phyloP scores from a whole-genome alignment of 2,113 vertebrate genomes.

The Xenopus borealis region DNA sequence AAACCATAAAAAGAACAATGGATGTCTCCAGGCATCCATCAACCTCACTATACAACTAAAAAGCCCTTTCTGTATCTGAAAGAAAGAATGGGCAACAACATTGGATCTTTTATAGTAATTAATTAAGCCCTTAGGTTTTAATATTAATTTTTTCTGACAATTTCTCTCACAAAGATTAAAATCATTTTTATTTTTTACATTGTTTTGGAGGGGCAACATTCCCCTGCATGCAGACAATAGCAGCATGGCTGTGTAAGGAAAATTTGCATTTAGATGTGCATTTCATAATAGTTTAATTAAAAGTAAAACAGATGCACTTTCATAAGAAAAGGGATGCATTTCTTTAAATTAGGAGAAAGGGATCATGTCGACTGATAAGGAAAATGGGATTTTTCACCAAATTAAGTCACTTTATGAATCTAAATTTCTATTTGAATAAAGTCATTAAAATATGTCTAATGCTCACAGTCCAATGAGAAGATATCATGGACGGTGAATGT shows the following conservation, averaged over 20 bases:
- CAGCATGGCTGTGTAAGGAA: neutral
- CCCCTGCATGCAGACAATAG: neutral
- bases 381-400: constrained; percentile 36
- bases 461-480: constrained; percentile 50
- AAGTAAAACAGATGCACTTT: constrained; percentile 18
- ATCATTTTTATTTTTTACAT: neutral
- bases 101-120: constrained; percentile 33
- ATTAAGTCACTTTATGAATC: constrained; percentile 36
- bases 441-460: constrained; percentile 56
- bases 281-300: constrained; percentile 43
- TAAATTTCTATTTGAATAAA: constrained; percentile 45
- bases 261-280: constrained; percentile 39
- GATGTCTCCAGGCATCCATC: constrained; percentile 25
- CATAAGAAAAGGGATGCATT: constrained; percentile 22
- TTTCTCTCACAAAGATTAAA: constrained; percentile 30
- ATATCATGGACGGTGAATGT: constrained; percentile 43
- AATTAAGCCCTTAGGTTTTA: constrained; percentile 45
- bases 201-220: constrained; percentile 4
- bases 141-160: constrained; percentile 34
- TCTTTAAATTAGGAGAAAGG: constrained; percentile 26
- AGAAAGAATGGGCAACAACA: constrained; percentile 30
- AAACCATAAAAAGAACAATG: constrained; percentile 30
- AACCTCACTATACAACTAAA: constrained; percentile 6
- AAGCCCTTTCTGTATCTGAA: constrained; percentile 25
- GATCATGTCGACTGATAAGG: constrained; percentile 40